phyloP scores from a whole-genome alignment of 2,113 vertebrate genomes.

The Dipodomys merriami region DNA sequence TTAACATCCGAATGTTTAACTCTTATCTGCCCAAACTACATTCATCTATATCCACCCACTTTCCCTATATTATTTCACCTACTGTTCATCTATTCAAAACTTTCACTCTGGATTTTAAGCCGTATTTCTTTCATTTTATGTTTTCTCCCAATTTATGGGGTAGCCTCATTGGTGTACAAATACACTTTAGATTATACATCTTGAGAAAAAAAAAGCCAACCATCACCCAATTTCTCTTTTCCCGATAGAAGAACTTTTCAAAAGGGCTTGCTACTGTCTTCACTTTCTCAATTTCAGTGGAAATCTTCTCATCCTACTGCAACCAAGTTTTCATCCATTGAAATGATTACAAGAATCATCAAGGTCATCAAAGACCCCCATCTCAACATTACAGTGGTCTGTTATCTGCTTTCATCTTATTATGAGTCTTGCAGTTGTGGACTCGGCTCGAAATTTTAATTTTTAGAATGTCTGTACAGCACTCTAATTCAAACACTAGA shows the following conservation, averaged over 20 bases:
- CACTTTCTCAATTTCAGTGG: constrained; percentile 28
- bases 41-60: background rate
- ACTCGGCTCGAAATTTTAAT: background rate
- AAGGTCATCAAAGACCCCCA: background rate
- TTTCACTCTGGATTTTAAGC: background rate
- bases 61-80: background rate
- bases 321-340: constrained; percentile 11
- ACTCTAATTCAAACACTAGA: background rate
- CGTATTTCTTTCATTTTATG: background rate
- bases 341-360: background rate
- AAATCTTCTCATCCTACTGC: background rate
- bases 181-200: background rate
- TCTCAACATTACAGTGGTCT: background rate
- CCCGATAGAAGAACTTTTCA: background rate
- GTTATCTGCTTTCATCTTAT: background rate
- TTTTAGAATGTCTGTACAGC: background rate
- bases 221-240: background rate
- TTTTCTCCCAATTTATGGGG: background rate
- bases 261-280: background rate
- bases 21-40: background rate
- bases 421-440: background rate
- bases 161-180: background rate
- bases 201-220: background rate
- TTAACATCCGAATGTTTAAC: background rate
- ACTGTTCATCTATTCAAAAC: background rate